Percentiles rank a stretch among this genome's conserved stretches.
These are phyloP conservation scores for Stichodactyla helianthus DNA, from an alignment of 64 coral and sea anemone species.

Conservation along the genomic window DNA sequence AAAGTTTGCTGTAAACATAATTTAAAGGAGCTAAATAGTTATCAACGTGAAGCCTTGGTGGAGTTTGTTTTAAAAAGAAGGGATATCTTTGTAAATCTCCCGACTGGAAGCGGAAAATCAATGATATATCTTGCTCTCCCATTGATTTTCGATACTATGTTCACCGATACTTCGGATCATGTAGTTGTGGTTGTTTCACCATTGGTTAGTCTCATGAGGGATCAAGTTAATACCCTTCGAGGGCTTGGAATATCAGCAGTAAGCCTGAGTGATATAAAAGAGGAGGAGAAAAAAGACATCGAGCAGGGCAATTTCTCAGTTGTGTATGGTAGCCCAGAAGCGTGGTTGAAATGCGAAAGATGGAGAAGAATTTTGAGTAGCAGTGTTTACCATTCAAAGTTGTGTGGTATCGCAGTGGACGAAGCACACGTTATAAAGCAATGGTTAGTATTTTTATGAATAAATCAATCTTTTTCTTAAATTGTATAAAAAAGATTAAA, in stretches of 20 bases:
- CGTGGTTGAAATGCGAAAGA: slow-evolving; percentile 15
- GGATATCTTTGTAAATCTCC: slow-evolving; percentile 36
- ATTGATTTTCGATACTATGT: slow-evolving; percentile 14
- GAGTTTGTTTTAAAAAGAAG: slow-evolving; percentile 25
- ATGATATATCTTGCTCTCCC: slow-evolving; percentile 41
- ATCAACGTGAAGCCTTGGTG: slow-evolving; percentile 29
- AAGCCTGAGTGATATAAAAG: slow-evolving; percentile 33
- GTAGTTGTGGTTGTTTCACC: slow-evolving; percentile 46
- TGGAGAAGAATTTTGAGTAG: slow-evolving; percentile 26
- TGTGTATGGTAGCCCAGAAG: slow-evolving; percentile 45
- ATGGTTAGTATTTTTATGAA: slow-evolving; percentile 42
- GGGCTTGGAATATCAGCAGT: slow-evolving; percentile 25
- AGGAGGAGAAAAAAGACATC: neutral
- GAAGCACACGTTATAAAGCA: slow-evolving; percentile 69
- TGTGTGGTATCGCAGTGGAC: slow-evolving; percentile 57
- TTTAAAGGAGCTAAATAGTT: neutral
- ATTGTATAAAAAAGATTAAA: neutral
- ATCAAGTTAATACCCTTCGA: slow-evolving; percentile 22
- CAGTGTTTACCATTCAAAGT: slow-evolving; percentile 1
- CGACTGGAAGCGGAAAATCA: slow-evolving; percentile 27
- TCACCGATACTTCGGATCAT: neutral
- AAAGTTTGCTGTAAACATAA: neutral
- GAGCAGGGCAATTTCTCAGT: slow-evolving; percentile 33
- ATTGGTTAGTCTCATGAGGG: slow-evolving; percentile 37
- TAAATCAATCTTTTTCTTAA: neutral